Evolutionary conservation across 1,140 invertebrate species (phyloP), one percentile per base, ranked within the genome.

Genomic region (Chironomus tepperi): DNA sequence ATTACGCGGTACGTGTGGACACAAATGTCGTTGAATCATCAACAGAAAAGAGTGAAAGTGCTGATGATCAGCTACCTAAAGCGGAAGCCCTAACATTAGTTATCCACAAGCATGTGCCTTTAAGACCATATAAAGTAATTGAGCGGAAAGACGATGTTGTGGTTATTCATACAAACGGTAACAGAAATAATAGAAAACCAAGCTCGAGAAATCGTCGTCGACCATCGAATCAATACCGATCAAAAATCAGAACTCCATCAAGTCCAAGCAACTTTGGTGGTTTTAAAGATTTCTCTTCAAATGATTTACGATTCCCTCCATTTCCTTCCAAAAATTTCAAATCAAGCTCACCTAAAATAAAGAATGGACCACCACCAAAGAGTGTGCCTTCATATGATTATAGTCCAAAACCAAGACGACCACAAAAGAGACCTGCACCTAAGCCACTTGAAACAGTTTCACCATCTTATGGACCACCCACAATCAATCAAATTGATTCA

Each of bases 211-310:
- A 16, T 10, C 65, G 18, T 18, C 65, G 65, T 1, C 16, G 65
- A 19, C 65, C 65, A 70, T 19, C 65, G 18, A 70, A 21, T 10
- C 16, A 18, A 10, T 70, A 70, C 18, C 16, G 65, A 70, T 70
- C 65, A 19, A 70, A 70, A 19, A 70, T 70, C 16, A 70, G 16
- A 3, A 1, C 65, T 7, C 2, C 16, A 7, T 15, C 15, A 70
- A 70, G 16, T 12, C 10, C 65, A 9, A 70, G 65, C 18, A 70
- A 19, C 18, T 70, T 70, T 70, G 65, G 65, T 19, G 65, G 65
- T 19, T 70, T 70, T 19, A 70, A 70, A 70, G 65, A 70, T 19
- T 70, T 70, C 19, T 19, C 65, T 3, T 67, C 65, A 70, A 70
- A 10, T 21, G 65, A 70, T 70, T 70, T 10, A 9, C 65, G 65